Evolutionary conservation across 2,888 invertebrate genomes (phyloP).

Genomic region (Osmoderma eremita): DNA sequence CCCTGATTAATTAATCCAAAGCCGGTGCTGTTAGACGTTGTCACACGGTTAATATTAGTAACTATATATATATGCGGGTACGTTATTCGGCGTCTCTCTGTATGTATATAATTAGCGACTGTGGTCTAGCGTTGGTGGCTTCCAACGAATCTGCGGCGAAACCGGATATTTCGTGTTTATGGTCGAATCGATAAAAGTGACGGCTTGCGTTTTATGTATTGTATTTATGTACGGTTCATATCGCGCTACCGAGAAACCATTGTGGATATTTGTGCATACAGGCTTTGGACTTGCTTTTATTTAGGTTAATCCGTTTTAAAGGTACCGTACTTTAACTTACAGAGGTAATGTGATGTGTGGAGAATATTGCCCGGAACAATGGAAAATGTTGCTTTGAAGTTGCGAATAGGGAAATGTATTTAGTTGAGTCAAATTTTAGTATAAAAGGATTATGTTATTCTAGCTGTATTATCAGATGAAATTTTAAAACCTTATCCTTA

Average conservation of each 20-base stretch:
- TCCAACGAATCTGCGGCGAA: not conserved
- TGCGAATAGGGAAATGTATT: too few species aligned
- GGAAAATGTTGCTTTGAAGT: too few species aligned
- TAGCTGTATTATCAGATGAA: too few species aligned
- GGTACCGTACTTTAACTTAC: slow-evolving; percentile 8
- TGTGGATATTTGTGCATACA: slow-evolving; percentile 3
- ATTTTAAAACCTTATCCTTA: too few species aligned
- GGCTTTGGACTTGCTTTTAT: slow-evolving; percentile 4
- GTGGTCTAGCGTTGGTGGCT: too few species aligned
- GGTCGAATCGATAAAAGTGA: slow-evolving; percentile 13
- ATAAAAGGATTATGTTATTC: too few species aligned
- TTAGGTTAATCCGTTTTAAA: slow-evolving; percentile 32
- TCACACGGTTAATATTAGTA: not conserved
- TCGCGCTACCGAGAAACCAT: slow-evolving; percentile 16
- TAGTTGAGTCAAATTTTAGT: too few species aligned
- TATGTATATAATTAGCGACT: slow-evolving; percentile 7
- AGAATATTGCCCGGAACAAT: too few species aligned
- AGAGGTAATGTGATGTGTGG: too few species aligned
- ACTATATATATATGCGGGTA: not conserved
- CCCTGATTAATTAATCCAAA: slow-evolving; percentile 2
- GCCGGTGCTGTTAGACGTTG: slow-evolving; percentile 1
- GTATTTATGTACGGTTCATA: slow-evolving; percentile 18
- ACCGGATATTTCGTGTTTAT: slow-evolving; percentile 36
- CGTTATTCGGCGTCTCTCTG: slow-evolving; percentile 16
- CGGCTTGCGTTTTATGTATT: not conserved